Base-by-base conservation (phyloP, 1,140 invertebrate species). In the Battus philenor region DNA sequence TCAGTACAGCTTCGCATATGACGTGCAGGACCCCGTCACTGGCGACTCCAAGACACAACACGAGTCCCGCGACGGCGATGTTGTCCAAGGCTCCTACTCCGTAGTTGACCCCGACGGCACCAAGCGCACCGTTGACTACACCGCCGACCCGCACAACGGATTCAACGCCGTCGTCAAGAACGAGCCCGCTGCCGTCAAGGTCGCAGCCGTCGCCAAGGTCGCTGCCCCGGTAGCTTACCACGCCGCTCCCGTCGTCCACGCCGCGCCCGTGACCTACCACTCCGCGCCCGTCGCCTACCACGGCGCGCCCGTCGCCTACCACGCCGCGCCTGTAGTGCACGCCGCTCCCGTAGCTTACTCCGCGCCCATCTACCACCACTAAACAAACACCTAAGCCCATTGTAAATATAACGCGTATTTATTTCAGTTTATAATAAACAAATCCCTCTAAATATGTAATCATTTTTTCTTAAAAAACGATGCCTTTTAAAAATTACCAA, bases 1-100 rank as follows among this genome's bases (percentile, higher is more conserved):
- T 0, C 89, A 90, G 39, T 91, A 90, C 68, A 86, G 86, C 44
- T 91, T 89, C 59, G 86, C 86, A 1, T 91, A 91, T 61, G 86
- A 88, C 17, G 89, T 91, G 0, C 87, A 90, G 18, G 90, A 92
- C 47, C 68, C 77, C 7, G 67, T 88, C 32, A 92, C 88, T 13
- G 90, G n/a, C n/a, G n/a, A n/a, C n/a, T n/a, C n/a, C 1, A 92
- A 92, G 69, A 85, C 85, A 52, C 90, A 91, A 58, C 86, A 90
- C 36, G 91, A 92, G 66, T 87, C 71, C 9, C 83, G 89, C 18
- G 80, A 90, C 47, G 89, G 89, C 6, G 89, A 89, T 39, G 67
- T 88, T 0, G 88, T 90, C n/a, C 87, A 90, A 58, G 90, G 90
- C 45, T 86, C 86, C 29, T 91, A 91, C 74, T 89, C 87, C 3